Evolutionary conservation across 2,888 invertebrate genomes (phyloP), one percentile per base, ranked within the genome.

Genomic region (Falcaria lacertinaria): DNA sequence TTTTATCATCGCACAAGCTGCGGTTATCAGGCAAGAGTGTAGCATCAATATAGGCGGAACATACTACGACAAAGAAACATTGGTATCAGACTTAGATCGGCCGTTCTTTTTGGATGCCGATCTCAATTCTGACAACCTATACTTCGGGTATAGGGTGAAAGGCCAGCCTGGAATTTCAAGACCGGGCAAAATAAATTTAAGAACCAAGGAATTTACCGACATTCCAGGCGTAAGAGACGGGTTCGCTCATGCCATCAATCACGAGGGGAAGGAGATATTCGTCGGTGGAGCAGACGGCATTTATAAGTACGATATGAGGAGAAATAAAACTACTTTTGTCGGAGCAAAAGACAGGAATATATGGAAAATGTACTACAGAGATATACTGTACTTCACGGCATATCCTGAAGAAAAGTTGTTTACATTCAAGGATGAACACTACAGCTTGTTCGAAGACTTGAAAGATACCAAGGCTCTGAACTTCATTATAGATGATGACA

Each of bases 201-300:
- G 15, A 4, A 37, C 37, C 1, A 37, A 37, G 22, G 37, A 37
- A 15, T 4, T 37, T 14, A 37, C 11, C 22, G 22, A 19, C 13
- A 37, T 37, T 1, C 22, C 22, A 2, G 22, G n/a, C 1, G 22
- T 37, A 14, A 8, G 14, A 15, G 22, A 37, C 22, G 37, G 22
- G 15, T 37, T 13, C 19, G 22, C 37, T 5, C 14, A 22, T 5
- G 7, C 37, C 2, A 7, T 37, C 22, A 22, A 37, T 37, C 37
- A 37, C 7, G 37, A 37, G 2, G 22, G 25, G 4, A 19, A 37
- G 16, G 15, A n/a, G 11, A 22, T 37, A 14, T 37, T 22, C 41
- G 41, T 41, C 19, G 39, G 43, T 40, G 40, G 39, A 36, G 42
- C 22, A 7, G 15, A 15, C 22, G 38, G 36, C 34, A 37, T 41